Evolutionary conservation across 2,113 vertebrate species (phyloP), one percentile per base, ranked within the genome.

Genomic region (Coreoperca whiteheadi): DNA sequence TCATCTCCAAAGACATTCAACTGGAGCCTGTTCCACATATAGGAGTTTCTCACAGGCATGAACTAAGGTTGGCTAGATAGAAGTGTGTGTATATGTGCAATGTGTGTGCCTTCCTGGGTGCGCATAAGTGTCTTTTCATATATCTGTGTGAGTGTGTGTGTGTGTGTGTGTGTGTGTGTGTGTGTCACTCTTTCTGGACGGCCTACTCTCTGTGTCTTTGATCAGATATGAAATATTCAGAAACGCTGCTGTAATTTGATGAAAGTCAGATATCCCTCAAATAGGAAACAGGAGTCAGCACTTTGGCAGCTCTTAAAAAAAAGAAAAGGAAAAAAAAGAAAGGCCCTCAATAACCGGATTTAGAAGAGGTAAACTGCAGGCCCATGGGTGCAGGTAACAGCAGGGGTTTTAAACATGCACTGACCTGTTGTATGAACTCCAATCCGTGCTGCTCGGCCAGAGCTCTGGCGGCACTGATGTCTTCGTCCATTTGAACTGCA

Each of bases 221-320:
- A 98, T 96, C 95, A 96, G 95, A 97, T 97, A 96, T 96, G 91
- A 97, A 97, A 98, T 97, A 97, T 96, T 97, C 96, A 96, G 95
- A 96, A 96, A 96, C 48, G 88, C 94, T 94, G 95, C 94, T 96
- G 95, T 97, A 97, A 98, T 97, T 97, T 97, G 96, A 97, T 97
- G 96, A 97, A 96, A 96, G 95, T 95, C 95, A 96, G 95, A 97
- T 96, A 96, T 95, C 96, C 93, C 94, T 96, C 51, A 89, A 87
- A 97, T 95, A 96, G 95, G 95, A 98, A 96, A 96, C 95, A 96
- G 94, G 94, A 97, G 95, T 97, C 96, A 97, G 96, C 96, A 97
- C 93, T 96, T 97, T 97, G 93, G 96, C 95, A 96, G 96, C 94
- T 95, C 96, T 94, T 91, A 11, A 56, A 41, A 64, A 81, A 53